Base-by-base conservation (phyloP, 2,888 invertebrate species). In the Conomelus anceps region DNA sequence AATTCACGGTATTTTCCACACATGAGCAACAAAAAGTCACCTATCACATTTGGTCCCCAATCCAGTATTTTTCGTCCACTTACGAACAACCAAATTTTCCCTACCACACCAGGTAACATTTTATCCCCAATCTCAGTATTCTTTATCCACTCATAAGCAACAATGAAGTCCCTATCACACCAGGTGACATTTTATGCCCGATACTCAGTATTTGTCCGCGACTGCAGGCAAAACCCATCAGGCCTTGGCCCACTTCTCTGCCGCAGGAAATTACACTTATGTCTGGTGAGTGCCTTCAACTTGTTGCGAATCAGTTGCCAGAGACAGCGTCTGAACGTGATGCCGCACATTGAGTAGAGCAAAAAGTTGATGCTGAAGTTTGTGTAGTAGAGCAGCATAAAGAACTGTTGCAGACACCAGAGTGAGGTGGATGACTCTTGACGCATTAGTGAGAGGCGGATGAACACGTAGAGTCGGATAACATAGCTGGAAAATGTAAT, bases 301-400 rank as follows among this genome's bases (percentile, higher is more conserved):
- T 93, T 92, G 90, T 94, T 94, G n/a, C 94, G 92, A n/a, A 94
- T 91, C 24, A 94, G 92, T 91, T 94, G 94, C 92, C 93, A 93
- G 63, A 95, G 92, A 91, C 95, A 95, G 63, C 94, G 93, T 1
- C 95, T 93, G 92, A 95, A 95, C 0, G 95, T 95, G 88, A 94
- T 94, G 0, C 95, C 95, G 91, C 95, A 95, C 94, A 95, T 95
- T 9, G 95, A 94, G 93, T 96, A 96, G 22, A 96, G 93, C 13
- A 95, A 92, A 92, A 95, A 95, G 92, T 95, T 95, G 90, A 95
- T 94, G 92, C 95, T 95, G 93, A 95, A 96, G 92, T 96, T 95
- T 6, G 95, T 95, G 92, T 95, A 96, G 92, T 95, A 95, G 1
- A 96, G 93, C 1, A 95, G 92, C 94, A 95, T 95, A 91, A 95